Percentiles rank a stretch among this genome's conserved stretches.
phyloP scores from a whole-genome alignment of 2,888 invertebrate species.

The Rambutsinella grinnellia region DNA sequence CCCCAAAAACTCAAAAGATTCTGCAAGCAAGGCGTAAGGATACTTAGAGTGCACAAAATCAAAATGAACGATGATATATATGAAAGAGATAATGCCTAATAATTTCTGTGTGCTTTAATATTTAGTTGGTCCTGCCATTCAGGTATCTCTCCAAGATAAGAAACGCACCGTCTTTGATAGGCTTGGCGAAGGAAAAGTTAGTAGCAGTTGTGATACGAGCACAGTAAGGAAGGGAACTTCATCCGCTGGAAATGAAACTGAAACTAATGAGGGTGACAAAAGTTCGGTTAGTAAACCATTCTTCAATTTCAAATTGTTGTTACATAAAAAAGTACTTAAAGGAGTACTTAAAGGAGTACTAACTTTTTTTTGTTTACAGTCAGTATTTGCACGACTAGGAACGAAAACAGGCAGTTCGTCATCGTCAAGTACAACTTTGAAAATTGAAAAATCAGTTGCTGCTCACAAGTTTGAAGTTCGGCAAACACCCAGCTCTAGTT shows the following conservation, averaged over 20 bases:
- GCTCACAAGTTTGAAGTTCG: conserved; percentile 53
- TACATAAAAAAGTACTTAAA: no score
- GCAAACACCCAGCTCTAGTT: conserved; percentile 7
- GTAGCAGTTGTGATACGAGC: no score
- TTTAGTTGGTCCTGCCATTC: conserved; percentile 52
- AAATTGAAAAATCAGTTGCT: conserved; percentile 14
- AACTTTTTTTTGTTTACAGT: conserved; percentile 32
- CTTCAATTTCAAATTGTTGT: no score
- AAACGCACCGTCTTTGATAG: conserved; percentile 72
- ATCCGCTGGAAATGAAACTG: no score
- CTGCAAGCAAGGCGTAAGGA: conserved; percentile 44
- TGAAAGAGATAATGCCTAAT: no score
- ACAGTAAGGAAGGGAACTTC: no score
- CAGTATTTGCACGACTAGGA: conserved; percentile 62
- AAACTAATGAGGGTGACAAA: no score
- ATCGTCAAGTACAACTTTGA: conserved; percentile 5
- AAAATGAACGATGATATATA: not conserved
- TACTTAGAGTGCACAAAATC: not conserved
- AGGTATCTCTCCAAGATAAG: conserved; percentile 63
- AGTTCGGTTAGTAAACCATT: no score
- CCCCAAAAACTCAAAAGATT: conserved; percentile 70
- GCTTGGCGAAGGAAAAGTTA: conserved; percentile 69
- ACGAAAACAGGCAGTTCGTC: conserved; percentile 18
- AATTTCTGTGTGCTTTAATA: conserved; percentile 20
- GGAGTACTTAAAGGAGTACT: no score